phyloP scores from a whole-genome alignment of 2,888 invertebrate genomes.

The Herminia tarsipennalis region DNA sequence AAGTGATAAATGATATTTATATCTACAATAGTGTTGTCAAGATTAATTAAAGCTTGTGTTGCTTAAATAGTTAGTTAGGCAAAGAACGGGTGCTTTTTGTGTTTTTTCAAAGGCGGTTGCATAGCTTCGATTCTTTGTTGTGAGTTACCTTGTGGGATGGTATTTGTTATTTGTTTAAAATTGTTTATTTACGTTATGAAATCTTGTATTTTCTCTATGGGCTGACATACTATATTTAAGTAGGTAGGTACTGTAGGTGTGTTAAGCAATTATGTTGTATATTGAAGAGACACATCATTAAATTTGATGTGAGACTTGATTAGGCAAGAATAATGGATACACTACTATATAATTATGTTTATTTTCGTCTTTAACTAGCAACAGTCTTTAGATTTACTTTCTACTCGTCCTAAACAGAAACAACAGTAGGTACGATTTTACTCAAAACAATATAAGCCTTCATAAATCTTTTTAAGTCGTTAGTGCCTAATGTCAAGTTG shows the following conservation, averaged over 20 bases:
- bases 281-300: too few relatives aligned
- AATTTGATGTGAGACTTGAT: too few relatives aligned
- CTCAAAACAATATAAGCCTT: too few relatives aligned
- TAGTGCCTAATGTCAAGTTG: too few relatives aligned
- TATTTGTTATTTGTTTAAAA: slow-evolving; percentile 46
- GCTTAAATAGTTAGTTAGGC: slow-evolving; percentile 81
- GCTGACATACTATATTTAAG: slow-evolving; percentile 6
- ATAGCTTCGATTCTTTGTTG: slow-evolving; percentile 34
- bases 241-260: slow-evolving; percentile 3
- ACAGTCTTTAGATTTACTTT: too few relatives aligned
- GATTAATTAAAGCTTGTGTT: slow-evolving; percentile 82
- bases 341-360: too few relatives aligned
- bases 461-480: too few relatives aligned
- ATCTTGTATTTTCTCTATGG: slow-evolving; percentile 15
- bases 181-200: slow-evolving; percentile 36
- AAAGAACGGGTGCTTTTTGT: slow-evolving; percentile 71
- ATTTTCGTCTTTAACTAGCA: too few relatives aligned
- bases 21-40: slow-evolving; percentile 76
- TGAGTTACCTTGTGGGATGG: slow-evolving; percentile 35
- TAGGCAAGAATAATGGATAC: too few relatives aligned
- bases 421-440: too few relatives aligned
- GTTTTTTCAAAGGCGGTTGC: slow-evolving; percentile 39
- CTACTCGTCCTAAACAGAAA: too few relatives aligned
- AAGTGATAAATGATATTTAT: slow-evolving; percentile 79
- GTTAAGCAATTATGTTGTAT: slow-evolving; percentile 8